Percentiles rank a stretch among this genome's conserved stretches.
These are phyloP conservation scores for Aricia artaxerxes DNA, from an alignment of 2,888 invertebrate genomes.

Conservation along the genomic window DNA sequence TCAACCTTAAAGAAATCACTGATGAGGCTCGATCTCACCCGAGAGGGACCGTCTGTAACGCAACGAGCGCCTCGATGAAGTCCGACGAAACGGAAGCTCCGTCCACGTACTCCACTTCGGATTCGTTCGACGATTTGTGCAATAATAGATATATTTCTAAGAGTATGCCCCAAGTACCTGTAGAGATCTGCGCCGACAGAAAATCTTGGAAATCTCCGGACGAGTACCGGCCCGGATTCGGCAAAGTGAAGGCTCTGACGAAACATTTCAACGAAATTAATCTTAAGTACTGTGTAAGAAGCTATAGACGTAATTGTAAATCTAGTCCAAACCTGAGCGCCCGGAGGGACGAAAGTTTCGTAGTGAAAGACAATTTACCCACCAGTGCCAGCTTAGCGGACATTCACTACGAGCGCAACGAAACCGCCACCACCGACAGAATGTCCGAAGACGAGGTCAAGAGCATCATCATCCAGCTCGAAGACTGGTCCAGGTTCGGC, in stretches of 20 bases:
- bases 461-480: slow-evolving; percentile 71
- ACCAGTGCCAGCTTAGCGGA: slow-evolving; percentile 68
- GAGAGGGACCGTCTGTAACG: slow-evolving; percentile 60
- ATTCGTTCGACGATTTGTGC: slow-evolving; percentile 57
- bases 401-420: slow-evolving; percentile 65
- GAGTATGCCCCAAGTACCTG: slow-evolving; percentile 47
- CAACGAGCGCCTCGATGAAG: slow-evolving; percentile 61
- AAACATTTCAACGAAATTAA: slow-evolving; percentile 83
- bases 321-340: slow-evolving; percentile 72
- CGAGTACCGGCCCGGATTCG: slow-evolving; percentile 84
- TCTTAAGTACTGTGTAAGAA: slow-evolving; percentile 66
- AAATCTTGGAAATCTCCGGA: slow-evolving; percentile 87
- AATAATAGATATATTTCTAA: slow-evolving; percentile 41
- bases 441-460: slow-evolving; percentile 72
- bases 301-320: slow-evolving; percentile 69
- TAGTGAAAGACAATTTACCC: slow-evolving; percentile 54
- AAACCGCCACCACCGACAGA: slow-evolving; percentile 61
- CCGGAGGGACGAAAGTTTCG: slow-evolving; percentile 52
- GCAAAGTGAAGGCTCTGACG: slow-evolving; percentile 85
- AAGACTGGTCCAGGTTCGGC: slow-evolving; percentile 75
- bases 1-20: slow-evolving; percentile 58
- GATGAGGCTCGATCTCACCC: slow-evolving; percentile 62
- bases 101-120: slow-evolving; percentile 64
- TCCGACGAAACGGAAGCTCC: slow-evolving; percentile 66
- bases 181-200: slow-evolving; percentile 58